Base-by-base conservation (phyloP, 1,140 invertebrate genomes). In the Zaprionus taronus region DNA sequence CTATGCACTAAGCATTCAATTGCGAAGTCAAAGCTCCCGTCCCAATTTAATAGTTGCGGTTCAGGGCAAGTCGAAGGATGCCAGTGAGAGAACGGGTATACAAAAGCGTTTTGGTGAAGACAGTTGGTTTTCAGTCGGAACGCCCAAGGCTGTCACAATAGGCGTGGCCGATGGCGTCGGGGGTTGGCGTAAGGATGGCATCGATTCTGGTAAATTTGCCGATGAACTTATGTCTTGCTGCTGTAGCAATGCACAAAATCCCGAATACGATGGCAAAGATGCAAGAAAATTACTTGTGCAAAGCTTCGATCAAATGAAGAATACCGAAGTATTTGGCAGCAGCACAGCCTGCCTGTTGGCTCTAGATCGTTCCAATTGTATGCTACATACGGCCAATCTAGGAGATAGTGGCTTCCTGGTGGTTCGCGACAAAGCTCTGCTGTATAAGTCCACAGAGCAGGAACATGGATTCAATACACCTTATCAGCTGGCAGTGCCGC, bases 91-190 rank as follows among this genome's bases (percentile, higher is more conserved):
- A 6, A 5, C 20, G 49, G 5, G 12, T 1, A 4, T 31, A 0
- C 14, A 15, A 1, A 31, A 66, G 5, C 79, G 85, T 0, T 89
- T 56, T 47, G 84, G 84, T 2, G 84, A 89, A 62, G 81, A 89
- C 47, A 84, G 85, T 44, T 89, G 67, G 75, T 89, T 89, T 31
- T 9, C 79, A 2, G 62, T 62, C 55, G 76, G 71, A n/a, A 81
- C 84, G 26, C 75, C 79, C 2, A 57, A 24, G 22, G 81, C 84
- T 4, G 84, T 84, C 7, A 70, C 71, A 5, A 28, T 89, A 34
- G 84, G 84, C 41, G 85, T 89, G 47, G 84, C 85, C 4, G 84
- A 89, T 14, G 84, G 84, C 0, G 84, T 87, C 15, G 84, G 84
- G 31, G 74, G 68, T 14, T 89, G 84, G 84, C 68, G 79, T 17